Base-by-base conservation (phyloP, 2,113 vertebrate species). In the Mustela nigripes region DNA sequence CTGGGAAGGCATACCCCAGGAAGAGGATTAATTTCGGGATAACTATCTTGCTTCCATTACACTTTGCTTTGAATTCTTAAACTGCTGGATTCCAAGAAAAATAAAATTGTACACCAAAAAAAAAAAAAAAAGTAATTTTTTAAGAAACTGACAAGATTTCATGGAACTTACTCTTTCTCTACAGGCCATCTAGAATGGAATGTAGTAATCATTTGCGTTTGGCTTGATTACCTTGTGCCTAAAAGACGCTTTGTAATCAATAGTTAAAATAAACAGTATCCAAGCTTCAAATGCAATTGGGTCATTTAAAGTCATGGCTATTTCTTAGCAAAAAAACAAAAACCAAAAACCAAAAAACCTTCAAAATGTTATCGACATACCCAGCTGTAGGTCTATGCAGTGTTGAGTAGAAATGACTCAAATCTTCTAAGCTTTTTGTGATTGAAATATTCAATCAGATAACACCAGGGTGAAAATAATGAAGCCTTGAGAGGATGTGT, bases 361-460 rank as follows among this genome's bases (percentile, higher is more conserved):
- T 97, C 67, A 96, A 97, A 98, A 98, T 85, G 93, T 94, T 10
- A 0, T 93, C 92, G 97, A 95, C 28, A 87, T 26, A 7, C 85
- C 79, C 4, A 58, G 94, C 95, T 62, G 63, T 80, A 95, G 91
- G 89, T 88, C 62, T 96, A 62, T 67, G 63, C 89, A 86, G 93
- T 97, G 94, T 97, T 95, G 0, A 92, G 90, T 93, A 97, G 78
- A 94, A 97, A 84, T 60, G 90, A 95, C 90, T 83, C 83, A 97
- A 97, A 82, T 96, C 96, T 98, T 98, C 89, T 74, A 98, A 97
- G 97, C 67, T 97, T 95, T 79, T 96, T 91, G 96, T 97, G 98
- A 98, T 97, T 98, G 96, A 99, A 99, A 98, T 98, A 99, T 98
- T 99, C 98, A 98, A 98, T 99, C 98, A 99, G 98, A 98, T 99